Conservation (phyloP, 1,140 invertebrate species). For the Lepidostoma basale region DNA sequence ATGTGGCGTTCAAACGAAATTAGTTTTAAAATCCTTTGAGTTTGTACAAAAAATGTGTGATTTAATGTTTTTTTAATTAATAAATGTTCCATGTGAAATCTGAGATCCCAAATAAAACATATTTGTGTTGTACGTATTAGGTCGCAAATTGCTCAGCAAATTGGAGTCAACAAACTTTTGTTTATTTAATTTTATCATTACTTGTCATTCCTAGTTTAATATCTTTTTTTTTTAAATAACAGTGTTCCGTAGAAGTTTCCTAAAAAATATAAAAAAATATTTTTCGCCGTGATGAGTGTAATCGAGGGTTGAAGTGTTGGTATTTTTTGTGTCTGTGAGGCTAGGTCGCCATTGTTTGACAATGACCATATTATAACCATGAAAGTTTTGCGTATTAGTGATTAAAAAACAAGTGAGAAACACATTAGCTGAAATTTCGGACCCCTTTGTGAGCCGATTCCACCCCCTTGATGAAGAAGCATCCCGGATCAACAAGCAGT, state of each 20-base stretch:
- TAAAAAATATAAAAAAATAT: constrained; percentile 2
- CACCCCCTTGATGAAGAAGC: constrained; percentile 27
- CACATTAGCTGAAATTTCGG: background rate
- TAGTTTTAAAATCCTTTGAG: constrained; percentile 16
- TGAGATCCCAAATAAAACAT: background rate
- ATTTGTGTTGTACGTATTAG: constrained; percentile 22
- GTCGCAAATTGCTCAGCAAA: constrained; percentile 34
- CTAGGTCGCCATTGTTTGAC: constrained; percentile 62
- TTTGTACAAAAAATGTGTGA: constrained; percentile 28
- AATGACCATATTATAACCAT: constrained; percentile 49
- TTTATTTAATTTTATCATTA: constrained; percentile 54
- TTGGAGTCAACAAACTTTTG: constrained; percentile 62
- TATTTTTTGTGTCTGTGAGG: constrained; percentile 36
- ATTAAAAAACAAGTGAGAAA: constrained; percentile 16
- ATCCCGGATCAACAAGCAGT: constrained; percentile 28
- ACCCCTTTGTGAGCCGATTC: constrained; percentile 6
- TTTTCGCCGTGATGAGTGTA: background rate
- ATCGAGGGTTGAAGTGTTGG: constrained; percentile 26
- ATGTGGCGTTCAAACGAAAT: constrained; percentile 55
- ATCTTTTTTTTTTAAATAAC: background rate
- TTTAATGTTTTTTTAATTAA: constrained; percentile 12
- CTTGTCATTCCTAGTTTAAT: constrained; percentile 28
- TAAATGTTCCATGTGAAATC: background rate
- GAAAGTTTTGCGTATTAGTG: constrained; percentile 24
- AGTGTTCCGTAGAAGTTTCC: background rate